Evolutionary conservation across 2,888 invertebrate genomes (phyloP).

Genomic region (Himalopsyche kuldschensis): DNA sequence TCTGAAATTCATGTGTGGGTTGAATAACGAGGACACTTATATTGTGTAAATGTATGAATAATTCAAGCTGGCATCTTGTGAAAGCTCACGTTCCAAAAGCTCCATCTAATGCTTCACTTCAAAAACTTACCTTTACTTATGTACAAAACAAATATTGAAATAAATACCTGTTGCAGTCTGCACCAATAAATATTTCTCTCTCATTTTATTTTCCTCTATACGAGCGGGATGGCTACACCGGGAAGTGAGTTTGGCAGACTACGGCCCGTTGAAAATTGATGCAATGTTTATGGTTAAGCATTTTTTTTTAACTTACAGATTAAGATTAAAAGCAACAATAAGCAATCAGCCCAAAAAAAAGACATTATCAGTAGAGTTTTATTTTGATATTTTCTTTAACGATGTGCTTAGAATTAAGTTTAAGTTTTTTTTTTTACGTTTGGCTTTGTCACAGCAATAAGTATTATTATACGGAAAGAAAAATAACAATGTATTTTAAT

Average conservation of each 20-base stretch:
- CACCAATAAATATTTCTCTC: background rate
- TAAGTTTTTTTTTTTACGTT: too few species aligned
- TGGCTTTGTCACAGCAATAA: too few species aligned
- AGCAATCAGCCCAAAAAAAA: too few species aligned
- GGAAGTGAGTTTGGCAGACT: background rate
- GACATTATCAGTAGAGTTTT: too few species aligned
- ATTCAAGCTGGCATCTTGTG: conserved; percentile 17
- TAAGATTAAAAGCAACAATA: too few species aligned
- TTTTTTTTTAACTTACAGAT: too few species aligned
- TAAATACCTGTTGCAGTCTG: background rate
- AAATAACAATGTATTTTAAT: too few species aligned
- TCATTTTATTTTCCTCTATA: background rate
- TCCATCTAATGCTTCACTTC: background rate
- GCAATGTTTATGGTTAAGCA: too few species aligned
- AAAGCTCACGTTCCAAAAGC: conserved; percentile 1
- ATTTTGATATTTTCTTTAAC: too few species aligned
- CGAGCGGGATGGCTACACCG: background rate
- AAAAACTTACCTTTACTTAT: background rate
- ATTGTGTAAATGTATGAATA: conserved; percentile 25
- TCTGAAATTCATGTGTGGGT: conserved; percentile 5
- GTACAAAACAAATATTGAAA: background rate
- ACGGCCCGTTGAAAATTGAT: too few species aligned
- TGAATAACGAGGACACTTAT: conserved; percentile 24
- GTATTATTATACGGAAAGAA: too few species aligned
- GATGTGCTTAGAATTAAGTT: too few species aligned